These are phyloP conservation scores for Plebejus melissa DNA, from an alignment of 2,888 invertebrate species.

Conservation along the genomic window DNA sequence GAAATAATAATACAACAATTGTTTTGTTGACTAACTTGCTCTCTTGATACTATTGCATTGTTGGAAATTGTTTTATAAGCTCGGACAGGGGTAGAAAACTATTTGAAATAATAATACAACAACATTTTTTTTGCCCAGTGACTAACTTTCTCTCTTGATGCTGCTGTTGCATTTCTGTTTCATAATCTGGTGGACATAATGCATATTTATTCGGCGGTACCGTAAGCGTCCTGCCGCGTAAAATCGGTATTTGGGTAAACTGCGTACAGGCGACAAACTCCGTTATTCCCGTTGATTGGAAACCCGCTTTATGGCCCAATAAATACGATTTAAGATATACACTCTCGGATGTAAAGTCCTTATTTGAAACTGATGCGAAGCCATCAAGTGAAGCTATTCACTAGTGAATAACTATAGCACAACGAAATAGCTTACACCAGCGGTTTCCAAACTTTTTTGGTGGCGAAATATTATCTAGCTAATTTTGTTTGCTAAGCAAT, in stretches of 20 bases:
- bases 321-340: conserved; percentile 13
- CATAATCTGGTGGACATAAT: background rate
- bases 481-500: no score
- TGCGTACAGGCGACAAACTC: conserved; percentile 23
- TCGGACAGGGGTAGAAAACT: no score
- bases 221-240: conserved; percentile 31
- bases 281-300: conserved; percentile 26
- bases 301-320: conserved; percentile 20
- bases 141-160: background rate
- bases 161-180: background rate
- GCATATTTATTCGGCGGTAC: conserved; percentile 9
- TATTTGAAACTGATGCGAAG: background rate
- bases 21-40: no score
- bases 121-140: background rate
- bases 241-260: conserved; percentile 40
- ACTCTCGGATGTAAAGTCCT: background rate
- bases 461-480: no score
- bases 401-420: background rate
- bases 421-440: no score
- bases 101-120: background rate
- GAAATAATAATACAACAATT: no score
- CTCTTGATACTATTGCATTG: background rate
- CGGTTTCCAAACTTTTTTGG: no score
- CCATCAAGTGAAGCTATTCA: background rate
- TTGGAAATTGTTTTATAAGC: no score